Evolutionary conservation across 2,888 invertebrate species (phyloP).

Genomic region (Idaea aversata): DNA sequence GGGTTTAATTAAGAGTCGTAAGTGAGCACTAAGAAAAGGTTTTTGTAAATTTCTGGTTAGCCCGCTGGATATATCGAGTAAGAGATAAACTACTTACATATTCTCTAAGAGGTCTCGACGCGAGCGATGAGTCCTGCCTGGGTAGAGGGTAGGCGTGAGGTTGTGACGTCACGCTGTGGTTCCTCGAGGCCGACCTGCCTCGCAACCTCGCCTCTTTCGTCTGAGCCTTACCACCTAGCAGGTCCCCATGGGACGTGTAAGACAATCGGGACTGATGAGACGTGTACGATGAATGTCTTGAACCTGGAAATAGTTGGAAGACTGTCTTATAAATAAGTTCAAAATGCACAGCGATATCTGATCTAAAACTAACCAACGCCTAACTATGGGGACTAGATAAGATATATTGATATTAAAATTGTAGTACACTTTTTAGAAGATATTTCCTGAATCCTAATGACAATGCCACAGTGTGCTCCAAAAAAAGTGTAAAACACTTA

Average conservation of each 20-base stretch:
- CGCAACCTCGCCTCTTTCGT: slow-evolving; percentile 93
- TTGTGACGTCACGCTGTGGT: slow-evolving; percentile 83
- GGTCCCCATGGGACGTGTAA: slow-evolving; percentile 96
- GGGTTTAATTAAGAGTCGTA: too few species aligned
- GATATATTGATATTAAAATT: too few species aligned
- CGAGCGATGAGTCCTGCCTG: slow-evolving; percentile 79
- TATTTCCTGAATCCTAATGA: too few species aligned
- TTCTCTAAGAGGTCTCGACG: slow-evolving; percentile 85
- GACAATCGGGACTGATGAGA: slow-evolving; percentile 96
- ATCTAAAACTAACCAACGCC: too few species aligned
- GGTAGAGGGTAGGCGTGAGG: slow-evolving; percentile 75
- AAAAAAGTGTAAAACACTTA: slow-evolving; percentile 42
- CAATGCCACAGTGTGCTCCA: too few species aligned
- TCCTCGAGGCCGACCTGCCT: slow-evolving; percentile 85
- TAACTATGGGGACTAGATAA: too few species aligned
- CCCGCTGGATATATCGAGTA: too few species aligned
- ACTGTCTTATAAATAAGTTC: not conserved
- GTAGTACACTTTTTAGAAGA: not conserved
- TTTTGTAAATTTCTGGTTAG: too few species aligned
- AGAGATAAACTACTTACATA: slow-evolving; percentile 77
- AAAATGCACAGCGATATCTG: too few species aligned
- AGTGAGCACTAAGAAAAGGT: too few species aligned
- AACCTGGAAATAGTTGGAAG: slow-evolving; percentile 73
- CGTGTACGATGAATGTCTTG: slow-evolving; percentile 96
- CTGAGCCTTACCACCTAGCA: slow-evolving; percentile 86